These are phyloP conservation scores for Cladopsammia gracilis DNA, from an alignment of 64 coral and sea anemone genomes.

Conservation along the genomic window DNA sequence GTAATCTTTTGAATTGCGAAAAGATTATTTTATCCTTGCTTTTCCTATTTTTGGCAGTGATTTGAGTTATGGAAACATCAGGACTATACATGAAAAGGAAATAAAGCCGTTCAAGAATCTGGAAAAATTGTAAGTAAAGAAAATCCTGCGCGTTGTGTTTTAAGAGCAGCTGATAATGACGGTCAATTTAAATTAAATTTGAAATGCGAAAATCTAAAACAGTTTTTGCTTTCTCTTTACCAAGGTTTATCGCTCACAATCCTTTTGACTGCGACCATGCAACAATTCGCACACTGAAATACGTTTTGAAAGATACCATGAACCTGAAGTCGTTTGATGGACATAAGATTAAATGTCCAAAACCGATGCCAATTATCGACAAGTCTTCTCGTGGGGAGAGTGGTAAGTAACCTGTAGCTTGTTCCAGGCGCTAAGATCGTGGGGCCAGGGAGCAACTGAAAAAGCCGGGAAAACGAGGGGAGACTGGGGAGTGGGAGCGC, in stretches of 20 bases:
- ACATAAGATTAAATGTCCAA: constrained; percentile 40
- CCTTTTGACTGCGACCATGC: constrained; percentile 30
- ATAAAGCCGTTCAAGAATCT: constrained; percentile 1
- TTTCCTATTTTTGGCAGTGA: background rate
- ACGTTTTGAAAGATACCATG: background rate
- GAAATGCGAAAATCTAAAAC: no score
- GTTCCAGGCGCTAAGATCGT: no score
- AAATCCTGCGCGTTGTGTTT: background rate
- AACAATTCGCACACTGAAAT: background rate
- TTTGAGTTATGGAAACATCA: constrained; percentile 23
- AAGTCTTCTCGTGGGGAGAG: background rate
- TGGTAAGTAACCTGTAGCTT: background rate
- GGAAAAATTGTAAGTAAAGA: constrained; percentile 19
- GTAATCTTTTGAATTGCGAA: no score
- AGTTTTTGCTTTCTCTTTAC: background rate
- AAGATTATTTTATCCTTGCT: background rate
- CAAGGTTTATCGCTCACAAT: constrained; percentile 17
- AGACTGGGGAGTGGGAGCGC: no score
- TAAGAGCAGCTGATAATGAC: no score
- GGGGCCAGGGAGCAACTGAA: no score
- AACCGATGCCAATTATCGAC: background rate
- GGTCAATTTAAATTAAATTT: no score
- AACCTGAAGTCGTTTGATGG: constrained; percentile 37
- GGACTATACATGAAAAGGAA: background rate
- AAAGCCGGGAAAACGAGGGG: no score